Evolutionary conservation across 2,797 vertebrate species (phyloP).

Genomic region (Hypotaenidia okinawae): DNA sequence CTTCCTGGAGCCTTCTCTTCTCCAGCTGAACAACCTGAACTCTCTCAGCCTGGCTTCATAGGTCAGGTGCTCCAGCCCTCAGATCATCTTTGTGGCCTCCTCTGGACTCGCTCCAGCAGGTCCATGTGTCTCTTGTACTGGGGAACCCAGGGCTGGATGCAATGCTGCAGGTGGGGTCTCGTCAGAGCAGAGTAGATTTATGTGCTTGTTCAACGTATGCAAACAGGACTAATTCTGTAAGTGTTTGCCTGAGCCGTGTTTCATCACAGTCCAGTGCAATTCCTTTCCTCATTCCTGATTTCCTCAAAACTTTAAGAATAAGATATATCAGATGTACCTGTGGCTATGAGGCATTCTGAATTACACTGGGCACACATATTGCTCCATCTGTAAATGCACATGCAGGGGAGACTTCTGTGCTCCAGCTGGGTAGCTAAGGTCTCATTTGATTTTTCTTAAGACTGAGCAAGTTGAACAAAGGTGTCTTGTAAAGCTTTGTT

Average conservation of each 20-base stretch:
- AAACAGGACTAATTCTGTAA: neutral
- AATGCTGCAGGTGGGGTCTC: no score
- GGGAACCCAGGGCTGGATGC: no score
- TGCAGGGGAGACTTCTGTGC: neutral
- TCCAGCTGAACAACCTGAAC: no score
- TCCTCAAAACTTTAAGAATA: neutral
- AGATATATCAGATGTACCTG: neutral
- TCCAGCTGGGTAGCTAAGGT: neutral
- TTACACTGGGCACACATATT: neutral
- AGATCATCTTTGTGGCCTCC: no score
- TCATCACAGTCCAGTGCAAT: neutral
- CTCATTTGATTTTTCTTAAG: neutral
- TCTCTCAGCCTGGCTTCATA: no score
- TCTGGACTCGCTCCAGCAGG: no score
- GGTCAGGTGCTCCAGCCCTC: no score
- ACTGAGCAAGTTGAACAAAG: neutral
- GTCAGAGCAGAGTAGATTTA: no score
- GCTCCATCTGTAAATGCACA: neutral
- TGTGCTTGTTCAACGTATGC: neutral
- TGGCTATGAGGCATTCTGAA: neutral
- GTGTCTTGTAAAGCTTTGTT: neutral
- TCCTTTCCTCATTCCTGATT: neutral
- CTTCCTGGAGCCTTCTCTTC: no score
- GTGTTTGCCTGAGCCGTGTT: neutral
- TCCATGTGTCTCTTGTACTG: no score